Evolutionary conservation across 2,797 vertebrate genomes (phyloP), one percentile per base, ranked within the genome.

Genomic region (Sciaenops ocellatus): DNA sequence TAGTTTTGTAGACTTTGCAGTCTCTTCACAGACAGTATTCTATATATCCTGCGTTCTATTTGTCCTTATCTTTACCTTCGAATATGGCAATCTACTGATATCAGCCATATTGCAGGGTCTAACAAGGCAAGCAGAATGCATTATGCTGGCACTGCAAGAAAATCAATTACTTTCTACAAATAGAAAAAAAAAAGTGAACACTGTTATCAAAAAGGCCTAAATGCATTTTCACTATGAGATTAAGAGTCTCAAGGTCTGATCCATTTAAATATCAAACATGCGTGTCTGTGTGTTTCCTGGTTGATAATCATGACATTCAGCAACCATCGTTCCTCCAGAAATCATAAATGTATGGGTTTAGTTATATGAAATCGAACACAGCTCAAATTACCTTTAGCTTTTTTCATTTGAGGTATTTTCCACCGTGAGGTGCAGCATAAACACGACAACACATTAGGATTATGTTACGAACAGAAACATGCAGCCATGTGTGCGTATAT

Each of bases 161-260:
- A 87, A 82, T 76, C 57, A 72, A 83, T 87, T 80, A 77, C 44
- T 24, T 15, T 68, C 16, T n/a, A 47, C 68, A 78, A 80, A 76
- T 57, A 28, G 47, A 71, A 75, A 84, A 80, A 80, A 64, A 84
- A 80, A 38, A 64, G 15, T 30, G 30, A 48, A 28, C 5, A 52
- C 20, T 60, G 75, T 64, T 64, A 71, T 82, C 44, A 20, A 46
- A 54, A 83, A 60, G 46, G 50, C 47, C 47, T 44, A 67, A 65
- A 71, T 63, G 62, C 51, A 38, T 38, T 75, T 78, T 60, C 12
- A 30, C 50, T 60, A 17, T 44, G 41, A 70, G 69, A 79, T 73
- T 59, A 77, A 44, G 26, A 38, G 30, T 66, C 64, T 47, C 12
- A 7, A 44, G 28, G 82, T 81, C 62, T 65, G 46, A 82, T 64